Conservation (phyloP, 2,888 invertebrate species). For the Pristionchus maxplancki region DNA sequence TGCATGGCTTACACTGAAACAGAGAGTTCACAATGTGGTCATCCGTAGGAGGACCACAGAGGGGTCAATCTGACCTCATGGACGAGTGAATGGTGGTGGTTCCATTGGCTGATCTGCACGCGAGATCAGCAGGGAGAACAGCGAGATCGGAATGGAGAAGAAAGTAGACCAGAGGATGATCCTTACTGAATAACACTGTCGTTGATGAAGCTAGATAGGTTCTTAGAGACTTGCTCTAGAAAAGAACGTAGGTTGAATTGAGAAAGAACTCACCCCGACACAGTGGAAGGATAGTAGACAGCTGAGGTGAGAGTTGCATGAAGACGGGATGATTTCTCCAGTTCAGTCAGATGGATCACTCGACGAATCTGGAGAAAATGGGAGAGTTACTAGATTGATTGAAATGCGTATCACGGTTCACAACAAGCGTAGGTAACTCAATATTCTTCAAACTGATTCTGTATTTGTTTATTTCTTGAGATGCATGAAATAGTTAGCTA, state of each 20-base stretch:
- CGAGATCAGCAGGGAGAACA: conserved; percentile 28
- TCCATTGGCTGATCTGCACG: conserved; percentile 48
- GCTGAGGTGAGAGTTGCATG: conserved; percentile 24
- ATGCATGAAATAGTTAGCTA: background rate
- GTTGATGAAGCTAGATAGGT: background rate
- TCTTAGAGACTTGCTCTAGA: background rate
- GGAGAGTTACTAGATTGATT: too few species aligned
- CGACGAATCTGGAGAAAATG: conserved; percentile 33
- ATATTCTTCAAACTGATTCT: too few species aligned
- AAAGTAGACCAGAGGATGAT: conserved; percentile 1
- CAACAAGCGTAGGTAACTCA: too few species aligned
- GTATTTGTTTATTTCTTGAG: too few species aligned
- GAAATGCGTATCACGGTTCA: too few species aligned
- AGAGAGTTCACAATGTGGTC: background rate
- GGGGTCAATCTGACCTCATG: background rate
- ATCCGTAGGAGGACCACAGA: too few species aligned
- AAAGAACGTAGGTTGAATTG: background rate
- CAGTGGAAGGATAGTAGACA: conserved; percentile 37
- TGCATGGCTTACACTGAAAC: background rate
- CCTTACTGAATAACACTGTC: conserved; percentile 4
- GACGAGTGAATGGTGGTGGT: conserved; percentile 18
- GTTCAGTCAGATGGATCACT: conserved; percentile 34
- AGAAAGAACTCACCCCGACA: background rate
- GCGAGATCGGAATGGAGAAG: conserved; percentile 45
- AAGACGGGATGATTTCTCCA: conserved; percentile 8